Percentiles rank a stretch among this genome's conserved stretches.
Evolutionary conservation across 2,797 vertebrate genomes (phyloP).

Genomic region (Notolabrus celidotus): DNA sequence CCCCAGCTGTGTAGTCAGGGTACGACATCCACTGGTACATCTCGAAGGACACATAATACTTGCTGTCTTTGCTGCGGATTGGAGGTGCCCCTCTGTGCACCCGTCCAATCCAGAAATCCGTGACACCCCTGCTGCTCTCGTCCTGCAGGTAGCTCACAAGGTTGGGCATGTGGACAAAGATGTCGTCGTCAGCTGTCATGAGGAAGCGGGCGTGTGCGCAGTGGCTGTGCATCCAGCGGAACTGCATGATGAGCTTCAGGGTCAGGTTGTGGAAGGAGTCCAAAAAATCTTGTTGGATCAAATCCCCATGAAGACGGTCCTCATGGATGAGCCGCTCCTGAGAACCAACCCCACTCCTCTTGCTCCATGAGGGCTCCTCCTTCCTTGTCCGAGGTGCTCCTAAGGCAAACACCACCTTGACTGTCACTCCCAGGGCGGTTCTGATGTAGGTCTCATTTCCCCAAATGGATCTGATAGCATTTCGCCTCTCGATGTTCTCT

Average conservation of each 20-base stretch:
- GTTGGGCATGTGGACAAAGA: slow-evolving; percentile 97
- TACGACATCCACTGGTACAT: slow-evolving; percentile 96
- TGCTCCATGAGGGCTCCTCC: slow-evolving; percentile 28
- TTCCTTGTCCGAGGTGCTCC: slow-evolving; percentile 74
- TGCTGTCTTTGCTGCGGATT: slow-evolving; percentile 89
- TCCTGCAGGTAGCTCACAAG: slow-evolving; percentile 90
- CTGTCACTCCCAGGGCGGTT: slow-evolving; percentile 85
- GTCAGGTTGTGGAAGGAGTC: slow-evolving; percentile 98
- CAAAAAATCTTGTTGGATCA: slow-evolving; percentile 95
- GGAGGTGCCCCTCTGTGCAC: slow-evolving; percentile 93
- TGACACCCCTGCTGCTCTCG: slow-evolving; percentile 76
- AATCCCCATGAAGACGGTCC: slow-evolving; percentile 84
- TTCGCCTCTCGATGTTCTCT: slow-evolving; percentile 87
- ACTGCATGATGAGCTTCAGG: slow-evolving; percentile 93
- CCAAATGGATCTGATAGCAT: slow-evolving; percentile 93
- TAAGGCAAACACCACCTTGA: slow-evolving; percentile 93
- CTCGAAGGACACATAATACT: slow-evolving; percentile 92
- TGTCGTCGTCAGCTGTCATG: slow-evolving; percentile 96
- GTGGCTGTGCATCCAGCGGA: slow-evolving; percentile 91
- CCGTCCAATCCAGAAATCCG: slow-evolving; percentile 92
- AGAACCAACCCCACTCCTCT: slow-evolving; percentile 16
- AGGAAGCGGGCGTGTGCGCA: slow-evolving; percentile 93
- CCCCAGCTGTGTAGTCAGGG: slow-evolving; percentile 96
- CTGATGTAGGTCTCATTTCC: slow-evolving; percentile 90
- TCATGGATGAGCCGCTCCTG: slow-evolving; percentile 86